Evolutionary conservation across 2,888 invertebrate genomes (phyloP), one percentile per base, ranked within the genome.

Genomic region (Drosophila mayaguana): DNA sequence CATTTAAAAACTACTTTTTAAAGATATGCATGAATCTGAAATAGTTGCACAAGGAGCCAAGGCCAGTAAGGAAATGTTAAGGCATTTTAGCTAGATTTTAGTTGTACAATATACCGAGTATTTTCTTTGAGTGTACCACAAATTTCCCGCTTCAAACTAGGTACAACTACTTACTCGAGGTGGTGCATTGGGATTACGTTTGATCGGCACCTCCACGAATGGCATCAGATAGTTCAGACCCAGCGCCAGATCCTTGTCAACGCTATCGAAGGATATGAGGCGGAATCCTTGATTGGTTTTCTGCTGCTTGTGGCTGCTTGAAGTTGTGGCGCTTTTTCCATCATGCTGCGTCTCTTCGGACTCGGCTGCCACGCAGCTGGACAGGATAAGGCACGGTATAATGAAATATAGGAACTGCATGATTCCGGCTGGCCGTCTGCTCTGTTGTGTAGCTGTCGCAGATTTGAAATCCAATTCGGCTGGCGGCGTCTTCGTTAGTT

Each of bases 181-280:
- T 1, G 88, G 80, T 2, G 72, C 89, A 42, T 84, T 77, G 2
- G 80, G 66, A 12, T 82, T 82, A 0, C 86, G 83, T 22, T 80
- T 79, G 14, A 90, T 60, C 1, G 91, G 91, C 63, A 91, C 83
- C 57, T 88, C 82, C 1, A 91, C 32, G 38, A 91, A 91, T 3
- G 91, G 91, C 73, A 91, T 48, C 32, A 89, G 48, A 38, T 89
- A 86, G 65, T 91, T 90, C 61, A 91, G 56, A 1, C 91, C 91
- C 48, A 91, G 14, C 5, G 80, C 68, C 9, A 91, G 77, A 34
- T 88, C 53, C 28, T 84, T 80, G 11, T 83, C 89, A 32, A 90
- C 61, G 0, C 90, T 56, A n/a, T 90, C 78, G 55, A 91, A 91
- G 53, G 90, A 82, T 55, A 91, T 60, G 2, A 87, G 53, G 0